These are phyloP conservation scores for Luehdorfia chinensis DNA, from an alignment of 1,140 invertebrate genomes.

Conservation along the genomic window DNA sequence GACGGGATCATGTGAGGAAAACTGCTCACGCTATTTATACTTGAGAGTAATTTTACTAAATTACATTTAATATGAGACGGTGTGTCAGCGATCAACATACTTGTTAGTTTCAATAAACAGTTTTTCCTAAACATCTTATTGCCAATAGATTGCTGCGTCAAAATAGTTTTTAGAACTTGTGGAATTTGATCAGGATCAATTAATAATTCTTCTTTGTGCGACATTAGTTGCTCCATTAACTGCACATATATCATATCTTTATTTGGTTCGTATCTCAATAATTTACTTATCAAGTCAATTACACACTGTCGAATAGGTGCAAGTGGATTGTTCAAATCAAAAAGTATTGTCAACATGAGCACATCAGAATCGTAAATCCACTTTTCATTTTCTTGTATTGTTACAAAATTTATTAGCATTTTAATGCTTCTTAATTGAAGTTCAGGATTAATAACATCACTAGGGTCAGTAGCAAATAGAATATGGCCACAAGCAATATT, in stretches of 20 bases:
- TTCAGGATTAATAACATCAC: conserved; percentile 60
- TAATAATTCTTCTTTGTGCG: conserved; percentile 76
- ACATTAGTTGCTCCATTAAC: conserved; percentile 45
- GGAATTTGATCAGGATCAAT: conserved; percentile 80
- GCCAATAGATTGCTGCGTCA: conserved; percentile 35
- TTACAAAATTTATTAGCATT: conserved; percentile 47
- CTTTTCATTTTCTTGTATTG: conserved; percentile 36
- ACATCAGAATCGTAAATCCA: conserved; percentile 70
- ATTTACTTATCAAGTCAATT: conserved; percentile 51
- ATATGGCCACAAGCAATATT: conserved; percentile 72
- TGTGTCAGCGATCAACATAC: conserved; percentile 41
- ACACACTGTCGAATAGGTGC: conserved; percentile 58
- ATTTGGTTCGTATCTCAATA: conserved; percentile 39
- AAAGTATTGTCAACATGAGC: conserved; percentile 62
- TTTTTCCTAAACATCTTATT: conserved; percentile 59
- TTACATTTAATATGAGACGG: conserved; percentile 53
- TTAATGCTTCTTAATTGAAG: conserved; percentile 60
- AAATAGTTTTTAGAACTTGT: conserved; percentile 58
- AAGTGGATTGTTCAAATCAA: conserved; percentile 64
- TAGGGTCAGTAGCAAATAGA: conserved; percentile 47
- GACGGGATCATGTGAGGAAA: conserved; percentile 44
- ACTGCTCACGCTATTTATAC: conserved; percentile 39
- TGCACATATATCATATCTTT: conserved; percentile 48
- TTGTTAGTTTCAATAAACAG: conserved; percentile 47
- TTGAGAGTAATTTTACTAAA: conserved; percentile 44